Evolutionary conservation across 2,888 invertebrate genomes (phyloP).

Genomic region (Danaus chrysippus): DNA sequence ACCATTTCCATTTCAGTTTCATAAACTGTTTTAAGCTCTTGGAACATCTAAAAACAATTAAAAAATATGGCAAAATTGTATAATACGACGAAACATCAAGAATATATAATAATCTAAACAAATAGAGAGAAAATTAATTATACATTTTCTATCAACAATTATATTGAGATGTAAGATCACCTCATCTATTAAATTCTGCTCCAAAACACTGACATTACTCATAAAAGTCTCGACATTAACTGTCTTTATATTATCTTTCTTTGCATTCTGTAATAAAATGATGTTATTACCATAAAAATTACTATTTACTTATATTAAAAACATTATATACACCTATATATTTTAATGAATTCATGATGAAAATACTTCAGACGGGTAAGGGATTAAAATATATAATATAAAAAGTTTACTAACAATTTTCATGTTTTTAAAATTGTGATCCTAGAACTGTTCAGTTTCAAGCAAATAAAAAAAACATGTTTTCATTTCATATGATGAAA

Average conservation of each 20-base stretch:
- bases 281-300: neutral
- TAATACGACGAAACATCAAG: no score
- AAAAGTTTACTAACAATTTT: no score
- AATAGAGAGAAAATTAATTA: neutral
- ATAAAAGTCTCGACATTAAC: slow-evolving; percentile 45
- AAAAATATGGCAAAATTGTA: neutral
- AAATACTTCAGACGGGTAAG: no score
- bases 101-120: neutral
- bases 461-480: no score
- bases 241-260: slow-evolving; percentile 35
- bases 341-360: no score
- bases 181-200: slow-evolving; percentile 59
- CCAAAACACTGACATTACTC: slow-evolving; percentile 52
- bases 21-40: slow-evolving; percentile 58
- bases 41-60: slow-evolving; percentile 52
- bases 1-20: slow-evolving; percentile 59
- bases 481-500: no score
- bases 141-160: neutral
- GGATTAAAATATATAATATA: no score
- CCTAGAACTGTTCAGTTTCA: no score
- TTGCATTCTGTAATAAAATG: slow-evolving; percentile 49
- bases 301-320: no score
- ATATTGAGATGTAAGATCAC: slow-evolving; percentile 37
- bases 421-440: no score
- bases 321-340: no score